Base-by-base conservation (phyloP, 2,888 invertebrate genomes). In the Acanthosepion esculentum region DNA sequence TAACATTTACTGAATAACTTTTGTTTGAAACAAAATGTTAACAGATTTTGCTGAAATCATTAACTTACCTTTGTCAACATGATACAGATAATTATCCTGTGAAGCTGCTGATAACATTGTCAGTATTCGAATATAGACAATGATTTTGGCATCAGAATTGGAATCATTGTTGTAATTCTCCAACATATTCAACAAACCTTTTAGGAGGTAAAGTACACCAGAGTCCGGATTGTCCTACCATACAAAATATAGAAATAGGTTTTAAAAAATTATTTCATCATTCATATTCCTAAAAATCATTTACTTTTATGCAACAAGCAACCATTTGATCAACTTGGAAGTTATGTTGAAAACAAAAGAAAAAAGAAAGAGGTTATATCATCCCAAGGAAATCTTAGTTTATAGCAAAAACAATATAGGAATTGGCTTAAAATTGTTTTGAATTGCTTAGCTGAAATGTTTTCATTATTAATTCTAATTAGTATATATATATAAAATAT, bases 161-260 rank as follows among this genome's bases (percentile, higher is more conserved):
- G 95, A 95, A 55, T 97, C 97, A 97, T 98, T 98, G 1, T 96
- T 96, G 95, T 97, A 97, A 95, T 97, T 96, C 95, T 97, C 98
- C 95, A 99, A 98, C 0, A 98, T 98, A 97, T 99, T 99, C 94
- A 99, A 98, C 94, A 99, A 98, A 4, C 98, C 98, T 96, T 98
- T 98, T 95, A 98, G 98, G 95, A 99, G 98, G 97, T 98, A 99
- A 26, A 99, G 98, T 95, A 98, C 98, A 92, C 98, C 99, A 96
- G 98, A 98, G 96, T 99, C 99, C 15, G 99, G 98, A 96, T 98
- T 99, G 97, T 99, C 99, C 98, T 98, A 96, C 91, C 97, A 97
- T 55, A 95, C 2, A 64, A 64, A 78, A 78, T 15, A 78, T n/a
- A 78, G 2, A n/a, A n/a, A n/a, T 10, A n/a, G n/a, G n/a, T 78